Evolutionary conservation across 2,113 vertebrate species (phyloP), one percentile per base, ranked within the genome.

Genomic region (Myrmophylax atrothorax): DNA sequence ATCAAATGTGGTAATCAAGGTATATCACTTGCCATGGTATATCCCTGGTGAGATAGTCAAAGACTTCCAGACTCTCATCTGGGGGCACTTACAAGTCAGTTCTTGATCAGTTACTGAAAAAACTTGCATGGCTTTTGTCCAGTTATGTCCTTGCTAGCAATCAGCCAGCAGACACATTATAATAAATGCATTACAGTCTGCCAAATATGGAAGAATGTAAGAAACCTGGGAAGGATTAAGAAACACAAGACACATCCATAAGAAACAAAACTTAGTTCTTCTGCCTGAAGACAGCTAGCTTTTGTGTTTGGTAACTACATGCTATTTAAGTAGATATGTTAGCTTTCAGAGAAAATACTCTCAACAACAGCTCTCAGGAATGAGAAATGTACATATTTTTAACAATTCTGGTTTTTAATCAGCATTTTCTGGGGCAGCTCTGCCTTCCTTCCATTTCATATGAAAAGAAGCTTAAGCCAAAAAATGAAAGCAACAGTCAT

Each of bases 391-490:
- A 38, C 4, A 12, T 76, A 38, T 70, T 87, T 92, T 74, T 76
- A 67, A 58, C 13, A 33, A 15, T 64, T 87, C 50, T 25, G 14
- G 3, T 0, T 6, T 84, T 89, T 80, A 79, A 80, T 73, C 76
- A 59, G 46, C 47, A 22, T 83, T 96, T 94, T 90, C 46, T 79
- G 22, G 26, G 19, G 9, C 91, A 89, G 25, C 38, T 93, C 66
- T 93, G 8, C 87, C 66, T 89, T 91, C 49, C 22, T 86, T 64
- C 44, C 38, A 9, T 88, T 95, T 86, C 3, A 1, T 33, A 26
- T 63, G 59, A 77, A 76, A 93, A 96, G 87, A 81, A 24, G 44
- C 72, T 95, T 90, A 93, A 88, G 82, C 87, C 66, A 91, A 80
- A 93, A 79, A 77, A 52, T 24, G 22, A 86, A 83, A 93, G 82